Percentiles rank a stretch among this genome's conserved stretches.
Conservation (phyloP, 2,888 invertebrate genomes). For the Trachelus troglodyta region DNA sequence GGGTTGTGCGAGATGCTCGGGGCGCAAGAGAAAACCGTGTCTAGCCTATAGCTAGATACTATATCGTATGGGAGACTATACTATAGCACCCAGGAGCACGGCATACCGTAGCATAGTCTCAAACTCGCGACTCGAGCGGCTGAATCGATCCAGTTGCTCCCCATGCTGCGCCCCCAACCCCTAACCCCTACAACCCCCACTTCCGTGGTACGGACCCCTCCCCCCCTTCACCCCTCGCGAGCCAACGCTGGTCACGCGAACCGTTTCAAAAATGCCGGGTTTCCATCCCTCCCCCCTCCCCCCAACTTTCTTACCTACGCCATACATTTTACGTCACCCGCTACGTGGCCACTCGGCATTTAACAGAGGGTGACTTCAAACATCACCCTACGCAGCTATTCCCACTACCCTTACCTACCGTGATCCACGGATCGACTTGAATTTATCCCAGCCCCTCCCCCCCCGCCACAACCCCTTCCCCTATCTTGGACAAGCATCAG, state of each 20-base stretch:
- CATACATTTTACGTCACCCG: background rate
- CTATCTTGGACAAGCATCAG: background rate
- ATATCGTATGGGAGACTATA: background rate
- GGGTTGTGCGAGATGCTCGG: background rate
- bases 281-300: background rate
- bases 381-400: background rate
- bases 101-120: slow-evolving; percentile 44
- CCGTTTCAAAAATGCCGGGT: slow-evolving; percentile 23
- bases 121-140: slow-evolving; percentile 57
- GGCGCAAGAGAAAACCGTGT: background rate
- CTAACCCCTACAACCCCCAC: slow-evolving; percentile 35
- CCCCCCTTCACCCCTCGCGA: background rate
- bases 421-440: background rate
- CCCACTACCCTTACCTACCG: background rate
- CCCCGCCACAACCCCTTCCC: background rate
- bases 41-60: background rate
- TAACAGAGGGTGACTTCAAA: background rate
- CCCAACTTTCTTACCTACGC: background rate
- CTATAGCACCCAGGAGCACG: slow-evolving; percentile 18
- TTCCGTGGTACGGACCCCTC: slow-evolving; percentile 12
- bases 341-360: background rate
- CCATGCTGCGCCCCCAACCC: slow-evolving; percentile 39
- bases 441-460: background rate
- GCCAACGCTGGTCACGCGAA: slow-evolving; percentile 50
- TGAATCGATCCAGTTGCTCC: slow-evolving; percentile 59